Percentiles rank a stretch among this genome's conserved stretches.
phyloP scores from a whole-genome alignment of 2,797 vertebrate species.

The Enteromius fasciolatus region DNA sequence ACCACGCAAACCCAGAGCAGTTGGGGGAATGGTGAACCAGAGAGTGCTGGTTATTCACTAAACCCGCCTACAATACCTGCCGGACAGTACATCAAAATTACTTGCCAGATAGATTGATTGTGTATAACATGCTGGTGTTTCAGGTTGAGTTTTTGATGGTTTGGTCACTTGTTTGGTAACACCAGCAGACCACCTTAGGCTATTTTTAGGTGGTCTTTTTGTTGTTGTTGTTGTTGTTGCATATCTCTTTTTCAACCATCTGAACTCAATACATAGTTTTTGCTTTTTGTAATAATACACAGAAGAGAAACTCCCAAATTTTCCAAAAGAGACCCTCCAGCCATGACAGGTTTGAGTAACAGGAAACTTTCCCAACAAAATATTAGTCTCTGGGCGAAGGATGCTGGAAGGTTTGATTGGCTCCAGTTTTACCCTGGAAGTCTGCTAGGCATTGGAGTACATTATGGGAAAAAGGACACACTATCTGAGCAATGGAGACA shows the following conservation, averaged over 20 bases:
- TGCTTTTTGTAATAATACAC: constrained; percentile 13
- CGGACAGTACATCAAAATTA: neutral
- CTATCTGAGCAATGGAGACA: neutral
- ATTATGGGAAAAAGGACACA: constrained; percentile 35
- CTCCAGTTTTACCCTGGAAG: constrained; percentile 19
- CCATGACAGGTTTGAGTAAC: constrained; percentile 12
- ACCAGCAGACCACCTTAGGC: neutral
- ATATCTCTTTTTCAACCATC: neutral
- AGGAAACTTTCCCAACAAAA: constrained; percentile 26
- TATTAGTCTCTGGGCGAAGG: constrained; percentile 33
- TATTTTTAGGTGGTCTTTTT: neutral
- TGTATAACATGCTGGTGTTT: neutral
- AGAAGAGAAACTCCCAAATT: constrained; percentile 4
- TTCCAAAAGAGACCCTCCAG: constrained; percentile 14
- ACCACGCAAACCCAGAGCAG: too few relatives aligned
- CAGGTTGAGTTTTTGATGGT: neutral
- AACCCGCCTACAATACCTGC: too few relatives aligned
- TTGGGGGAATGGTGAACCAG: too few relatives aligned
- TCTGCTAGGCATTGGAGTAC: neutral
- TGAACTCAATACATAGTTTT: neutral
- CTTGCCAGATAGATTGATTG: neutral
- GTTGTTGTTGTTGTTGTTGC: neutral
- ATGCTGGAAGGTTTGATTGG: constrained; percentile 26
- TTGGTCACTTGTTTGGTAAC: neutral
- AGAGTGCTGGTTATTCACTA: too few relatives aligned